phyloP scores from a whole-genome alignment of 53 echinoderm and acorn worm genomes.

The Stichopus horrens region DNA sequence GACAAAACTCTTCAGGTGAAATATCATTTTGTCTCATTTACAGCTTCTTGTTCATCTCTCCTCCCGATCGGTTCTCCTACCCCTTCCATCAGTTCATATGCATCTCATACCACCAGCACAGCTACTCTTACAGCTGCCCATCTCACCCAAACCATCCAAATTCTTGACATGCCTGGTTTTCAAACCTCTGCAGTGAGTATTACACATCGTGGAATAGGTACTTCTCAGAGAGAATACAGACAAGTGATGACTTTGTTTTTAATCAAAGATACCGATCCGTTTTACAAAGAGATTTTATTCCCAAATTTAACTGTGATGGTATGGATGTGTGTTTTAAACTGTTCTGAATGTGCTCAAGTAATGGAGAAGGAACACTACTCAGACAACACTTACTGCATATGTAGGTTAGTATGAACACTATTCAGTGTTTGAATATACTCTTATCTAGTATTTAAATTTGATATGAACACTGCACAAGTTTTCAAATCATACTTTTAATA shows the following conservation, averaged over 20 bases:
- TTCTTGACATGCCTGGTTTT: conserved; percentile 87
- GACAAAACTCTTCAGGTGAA: too few relatives aligned
- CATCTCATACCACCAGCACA: conserved; percentile 62
- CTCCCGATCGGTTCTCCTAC: conserved; percentile 58
- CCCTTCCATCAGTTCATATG: conserved; percentile 46
- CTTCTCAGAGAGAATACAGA: neutral
- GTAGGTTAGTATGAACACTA: too few relatives aligned
- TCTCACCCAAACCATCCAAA: conserved; percentile 45
- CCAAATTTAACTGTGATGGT: too few relatives aligned
- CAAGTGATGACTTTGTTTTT: neutral
- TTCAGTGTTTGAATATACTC: too few relatives aligned
- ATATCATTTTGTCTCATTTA: neutral
- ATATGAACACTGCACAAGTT: too few relatives aligned
- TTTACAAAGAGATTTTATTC: too few relatives aligned
- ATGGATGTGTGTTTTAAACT: too few relatives aligned
- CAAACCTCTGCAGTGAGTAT: conserved; percentile 70
- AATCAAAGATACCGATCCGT: neutral
- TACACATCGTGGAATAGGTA: neutral
- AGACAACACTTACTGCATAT: too few relatives aligned
- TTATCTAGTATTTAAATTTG: too few relatives aligned
- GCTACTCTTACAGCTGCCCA: conserved; percentile 33
- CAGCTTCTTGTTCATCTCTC: conserved; percentile 52
- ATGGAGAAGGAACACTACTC: too few relatives aligned
- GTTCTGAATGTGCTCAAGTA: too few relatives aligned
- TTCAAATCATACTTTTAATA: too few relatives aligned